phyloP scores from a whole-genome alignment of 2,888 invertebrate genomes.

The Coelinius sp. region DNA sequence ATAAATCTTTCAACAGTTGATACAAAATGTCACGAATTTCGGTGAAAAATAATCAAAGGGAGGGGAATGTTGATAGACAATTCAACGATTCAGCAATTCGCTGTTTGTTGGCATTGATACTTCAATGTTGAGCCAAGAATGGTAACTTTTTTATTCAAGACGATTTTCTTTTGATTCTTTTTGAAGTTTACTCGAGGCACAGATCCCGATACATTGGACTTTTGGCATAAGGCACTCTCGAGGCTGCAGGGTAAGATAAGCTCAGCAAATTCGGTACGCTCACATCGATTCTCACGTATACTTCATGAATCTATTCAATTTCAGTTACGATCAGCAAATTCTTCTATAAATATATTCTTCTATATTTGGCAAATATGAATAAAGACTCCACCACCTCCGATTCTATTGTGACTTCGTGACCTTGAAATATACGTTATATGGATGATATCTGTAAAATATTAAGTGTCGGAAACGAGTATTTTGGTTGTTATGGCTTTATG shows the following conservation, averaged over 20 bases:
- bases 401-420: no score
- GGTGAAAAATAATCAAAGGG: neutral
- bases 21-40: neutral
- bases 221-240: neutral
- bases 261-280: neutral
- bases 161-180: neutral
- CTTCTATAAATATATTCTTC: no score
- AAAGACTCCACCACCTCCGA: no score
- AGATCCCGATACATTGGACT: neutral
- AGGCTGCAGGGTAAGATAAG: neutral
- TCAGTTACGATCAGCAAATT: no score
- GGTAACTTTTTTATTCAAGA: neutral
- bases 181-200: neutral
- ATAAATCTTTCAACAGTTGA: neutral
- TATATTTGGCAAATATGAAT: no score
- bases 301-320: neutral
- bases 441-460: no score
- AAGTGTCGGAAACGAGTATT: no score
- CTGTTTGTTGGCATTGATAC: conserved; percentile 4
- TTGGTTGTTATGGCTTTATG: no score
- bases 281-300: neutral
- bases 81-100: conserved; percentile 4
- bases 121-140: neutral
- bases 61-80: neutral
- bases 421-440: no score